Evolutionary conservation across 2,113 vertebrate species (phyloP).

Genomic region (Lagopus leucura): DNA sequence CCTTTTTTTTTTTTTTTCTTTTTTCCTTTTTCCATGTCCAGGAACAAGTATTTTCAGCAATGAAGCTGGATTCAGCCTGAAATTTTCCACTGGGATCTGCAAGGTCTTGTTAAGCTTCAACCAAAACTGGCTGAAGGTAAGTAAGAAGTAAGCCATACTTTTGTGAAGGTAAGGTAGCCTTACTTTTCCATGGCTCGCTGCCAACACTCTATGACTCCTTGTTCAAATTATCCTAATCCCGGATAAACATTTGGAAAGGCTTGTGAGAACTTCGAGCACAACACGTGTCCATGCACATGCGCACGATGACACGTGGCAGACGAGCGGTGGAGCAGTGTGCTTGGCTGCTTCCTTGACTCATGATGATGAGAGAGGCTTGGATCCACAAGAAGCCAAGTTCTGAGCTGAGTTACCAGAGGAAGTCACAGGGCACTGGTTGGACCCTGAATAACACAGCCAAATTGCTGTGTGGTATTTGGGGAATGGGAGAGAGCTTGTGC

Average conservation of each 20-base stretch:
- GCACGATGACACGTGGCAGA: not conserved
- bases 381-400: not conserved
- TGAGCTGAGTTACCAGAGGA: not conserved
- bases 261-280: not conserved
- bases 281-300: constrained; percentile 7
- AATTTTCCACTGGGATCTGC: not conserved
- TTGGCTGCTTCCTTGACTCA: not conserved
- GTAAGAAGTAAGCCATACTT: not conserved
- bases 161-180: not conserved
- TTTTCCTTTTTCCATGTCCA: not conserved
- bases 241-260: constrained; percentile 8
- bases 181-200: not conserved
- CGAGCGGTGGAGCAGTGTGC: not conserved
- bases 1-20: not conserved
- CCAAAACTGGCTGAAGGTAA: not conserved
- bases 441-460: not conserved
- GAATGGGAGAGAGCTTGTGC: not conserved
- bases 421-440: not conserved
- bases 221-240: not conserved
- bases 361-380: not conserved
- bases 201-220: not conserved
- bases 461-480: not conserved
- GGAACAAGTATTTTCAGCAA: not conserved
- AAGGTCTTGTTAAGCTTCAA: not conserved
- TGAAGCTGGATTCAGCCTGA: not conserved